Evolutionary conservation across 2,113 vertebrate species (phyloP), one percentile per base, ranked within the genome.

Genomic region (Rhinopomastus cyanomelas): DNA sequence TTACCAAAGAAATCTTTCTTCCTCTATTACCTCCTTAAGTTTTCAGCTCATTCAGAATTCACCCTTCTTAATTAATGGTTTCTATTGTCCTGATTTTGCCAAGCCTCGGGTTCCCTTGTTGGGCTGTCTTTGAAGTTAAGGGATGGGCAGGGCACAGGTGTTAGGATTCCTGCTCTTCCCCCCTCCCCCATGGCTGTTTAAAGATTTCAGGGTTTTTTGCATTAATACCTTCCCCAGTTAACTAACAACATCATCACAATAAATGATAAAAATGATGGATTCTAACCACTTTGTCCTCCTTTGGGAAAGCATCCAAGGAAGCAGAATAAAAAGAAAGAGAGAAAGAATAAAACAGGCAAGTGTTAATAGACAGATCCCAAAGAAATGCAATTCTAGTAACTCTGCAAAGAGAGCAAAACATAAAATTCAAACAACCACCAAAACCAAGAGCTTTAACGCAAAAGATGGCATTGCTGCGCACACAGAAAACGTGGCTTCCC

Each of bases 251-350:
- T 86, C 74, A 94, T 91, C 85, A 95, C 88, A 97, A 94, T 68
- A 96, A 95, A 95, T 95, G 61, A 97, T 95, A 97, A 97, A 98
- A 97, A 98, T 89, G 88, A 98, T 97, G 97, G 97, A 98, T 98
- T 99, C 99, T 99, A 99, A 99, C 99, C 99, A 99, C 99, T 99
- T 99, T 99, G 98, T 99, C 99, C 98, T 99, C 99, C 98, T 99
- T 98, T 98, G 97, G 98, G 97, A 98, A 98, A 98, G 98, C 98
- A 98, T 99, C 99, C 99, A 98, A 97, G 98, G 98, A 98, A 98
- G 98, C 99, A 98, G 98, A 97, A 97, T 95, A 98, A 94, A 96
- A 94, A 97, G 92, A 95, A 93, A 93, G 87, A 91, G 89, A 96
- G 95, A 97, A 96, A 97, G 95, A 89, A 95, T 94, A 96, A 95